Evolutionary conservation across 2,888 invertebrate genomes (phyloP).

Genomic region (Silvanus unidentatus): DNA sequence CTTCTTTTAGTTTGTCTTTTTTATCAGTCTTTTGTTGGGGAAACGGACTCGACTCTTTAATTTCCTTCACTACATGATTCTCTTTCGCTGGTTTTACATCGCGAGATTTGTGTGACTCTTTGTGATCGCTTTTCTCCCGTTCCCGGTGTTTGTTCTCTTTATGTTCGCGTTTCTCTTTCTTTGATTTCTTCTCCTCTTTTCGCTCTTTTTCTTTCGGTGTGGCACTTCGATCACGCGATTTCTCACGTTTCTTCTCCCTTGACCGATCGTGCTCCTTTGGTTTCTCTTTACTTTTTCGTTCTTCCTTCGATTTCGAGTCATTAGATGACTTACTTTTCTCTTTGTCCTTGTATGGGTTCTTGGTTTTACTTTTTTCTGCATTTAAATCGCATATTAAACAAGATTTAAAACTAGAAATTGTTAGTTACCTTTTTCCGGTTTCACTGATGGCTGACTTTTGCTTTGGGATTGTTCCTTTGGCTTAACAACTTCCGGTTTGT

Average conservation of each 20-base stretch:
- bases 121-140: conserved; percentile 48
- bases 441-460: too few relatives aligned
- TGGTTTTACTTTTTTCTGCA: conserved; percentile 30
- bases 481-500: too few relatives aligned
- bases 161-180: conserved; percentile 59
- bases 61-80: not conserved
- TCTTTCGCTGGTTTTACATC: conserved; percentile 2
- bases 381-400: too few relatives aligned
- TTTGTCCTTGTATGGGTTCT: conserved; percentile 54
- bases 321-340: conserved; percentile 38
- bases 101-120: conserved; percentile 49
- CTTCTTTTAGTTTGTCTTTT: conserved; percentile 35
- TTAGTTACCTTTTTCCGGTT: too few relatives aligned
- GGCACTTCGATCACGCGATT: not conserved
- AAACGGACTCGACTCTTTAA: not conserved
- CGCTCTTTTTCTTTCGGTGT: conserved; percentile 1
- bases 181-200: conserved; percentile 47
- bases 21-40: conserved; percentile 11
- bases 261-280: conserved; percentile 31
- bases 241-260: not conserved
- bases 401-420: too few relatives aligned
- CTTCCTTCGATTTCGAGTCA: not conserved
- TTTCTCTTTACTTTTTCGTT: conserved; percentile 33
- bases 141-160: conserved; percentile 40
- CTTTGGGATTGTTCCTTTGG: too few relatives aligned